Conservation (phyloP, 2,888 invertebrate species). For the Eupithecia tripunctaria region DNA sequence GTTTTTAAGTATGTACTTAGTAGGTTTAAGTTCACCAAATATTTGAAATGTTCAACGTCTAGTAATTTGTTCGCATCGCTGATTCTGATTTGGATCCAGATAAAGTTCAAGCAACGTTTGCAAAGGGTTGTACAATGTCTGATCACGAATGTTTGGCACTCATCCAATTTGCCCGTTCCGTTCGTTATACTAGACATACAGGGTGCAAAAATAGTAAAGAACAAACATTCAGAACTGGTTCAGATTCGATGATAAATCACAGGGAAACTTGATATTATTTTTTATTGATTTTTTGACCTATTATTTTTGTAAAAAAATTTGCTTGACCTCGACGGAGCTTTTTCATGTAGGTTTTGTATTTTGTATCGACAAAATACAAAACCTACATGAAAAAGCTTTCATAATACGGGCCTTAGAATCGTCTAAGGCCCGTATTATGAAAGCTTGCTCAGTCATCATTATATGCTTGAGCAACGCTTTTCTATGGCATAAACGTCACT, state of each 20-base stretch:
- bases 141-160: slow-evolving; percentile 41
- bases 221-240: not conserved
- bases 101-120: slow-evolving; percentile 40
- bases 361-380: no score
- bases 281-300: no score
- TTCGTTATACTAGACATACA: not conserved
- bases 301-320: no score
- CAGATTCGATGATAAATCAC: not conserved
- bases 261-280: not conserved
- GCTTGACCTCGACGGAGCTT: no score
- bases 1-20: not conserved
- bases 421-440: no score
- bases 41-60: slow-evolving; percentile 22
- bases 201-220: not conserved
- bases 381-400: no score
- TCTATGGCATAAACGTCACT: no score
- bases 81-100: slow-evolving; percentile 38
- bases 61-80: slow-evolving; percentile 32
- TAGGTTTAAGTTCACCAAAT: not conserved
- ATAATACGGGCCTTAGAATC: no score
- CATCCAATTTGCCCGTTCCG: slow-evolving; percentile 35
- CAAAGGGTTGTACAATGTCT: slow-evolving; percentile 39
- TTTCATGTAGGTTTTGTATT: not conserved
- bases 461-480: no score
- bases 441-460: no score